Base-by-base conservation (phyloP, 2,888 invertebrate genomes). In the Folsomia candida region DNA sequence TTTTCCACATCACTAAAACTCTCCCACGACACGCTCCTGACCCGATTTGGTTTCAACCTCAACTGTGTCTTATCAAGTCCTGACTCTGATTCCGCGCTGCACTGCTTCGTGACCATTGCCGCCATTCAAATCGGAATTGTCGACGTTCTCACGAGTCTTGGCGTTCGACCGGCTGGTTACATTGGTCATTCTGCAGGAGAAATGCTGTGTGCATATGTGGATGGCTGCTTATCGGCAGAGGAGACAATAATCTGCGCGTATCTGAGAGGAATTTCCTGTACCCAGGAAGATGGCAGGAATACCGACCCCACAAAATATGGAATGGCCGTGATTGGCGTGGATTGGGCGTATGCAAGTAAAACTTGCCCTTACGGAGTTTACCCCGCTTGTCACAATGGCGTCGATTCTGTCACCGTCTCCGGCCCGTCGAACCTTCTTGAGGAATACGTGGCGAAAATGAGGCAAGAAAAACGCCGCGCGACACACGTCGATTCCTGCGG, bases 161-260 rank as follows among this genome's bases (percentile, higher is more conserved):
- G 88, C n/a, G 85, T 91, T 18, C 83, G 83, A 51, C 89, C 91
- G 0, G 90, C 91, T 82, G 88, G 89, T 18, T 87, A 91, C 71
- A 87, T 91, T 71, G 94, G 97, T 1, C 96, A 97, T 83, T 96
- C 96, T 9, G 92, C 94, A 0, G 97, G 97, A 25, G 97, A 97
- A 83, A 85, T 97, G 4, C 95, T 93, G 0, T 97, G 97, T 83
- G 95, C 93, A 0, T 97, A 97, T 84, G 95, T 94, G 1, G 97
- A 97, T 83, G 94, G 93, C 0, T 91, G 93, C 78, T 87, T 97
- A 78, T 92, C 93, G 0, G 88, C 90, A 0, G 92, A 94, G 81
- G 91, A 96, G 84, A 91, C 92, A 86, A 89, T 96, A 71, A 83
- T 93, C 9, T 87, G 90, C 0, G 91, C 95, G 0, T 94, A 94